These are phyloP conservation scores for Papilio demoleus DNA, from an alignment of 2,888 invertebrate species.

Conservation along the genomic window DNA sequence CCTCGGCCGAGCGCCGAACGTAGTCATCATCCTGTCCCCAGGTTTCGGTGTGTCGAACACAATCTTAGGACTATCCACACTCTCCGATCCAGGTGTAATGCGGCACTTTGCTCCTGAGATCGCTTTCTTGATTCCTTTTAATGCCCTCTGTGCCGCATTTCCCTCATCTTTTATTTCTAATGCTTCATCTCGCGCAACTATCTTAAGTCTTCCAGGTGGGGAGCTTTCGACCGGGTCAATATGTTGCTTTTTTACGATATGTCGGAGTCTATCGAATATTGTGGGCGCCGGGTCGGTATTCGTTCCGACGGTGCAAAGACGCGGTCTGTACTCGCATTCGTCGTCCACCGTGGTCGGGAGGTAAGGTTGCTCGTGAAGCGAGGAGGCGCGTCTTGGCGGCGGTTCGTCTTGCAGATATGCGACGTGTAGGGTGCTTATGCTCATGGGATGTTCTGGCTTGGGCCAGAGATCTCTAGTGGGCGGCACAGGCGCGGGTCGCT, in stretches of 20 bases:
- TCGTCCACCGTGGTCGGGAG: conserved; percentile 54
- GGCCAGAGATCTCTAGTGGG: conserved; percentile 75
- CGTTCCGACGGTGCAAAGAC: conserved; percentile 72
- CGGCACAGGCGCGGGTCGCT: conserved; percentile 74
- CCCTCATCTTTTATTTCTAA: conserved; percentile 63
- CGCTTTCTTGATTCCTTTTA: conserved; percentile 70
- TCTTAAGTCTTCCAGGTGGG: conserved; percentile 63
- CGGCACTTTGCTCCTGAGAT: conserved; percentile 72
- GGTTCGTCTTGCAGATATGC: conserved; percentile 71
- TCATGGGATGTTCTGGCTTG: conserved; percentile 67
- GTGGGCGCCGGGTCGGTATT: conserved; percentile 74
- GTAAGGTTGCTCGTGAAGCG: conserved; percentile 64
- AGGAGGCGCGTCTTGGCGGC: conserved; percentile 64
- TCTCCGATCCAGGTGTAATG: conserved; percentile 65
- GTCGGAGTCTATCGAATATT: conserved; percentile 58
- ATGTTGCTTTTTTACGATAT: conserved; percentile 59
- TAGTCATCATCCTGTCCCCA: conserved; percentile 74
- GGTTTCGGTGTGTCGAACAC: conserved; percentile 75
- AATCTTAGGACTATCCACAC: conserved; percentile 75
- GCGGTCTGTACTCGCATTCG: conserved; percentile 58
- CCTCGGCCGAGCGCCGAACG: conserved; percentile 69
- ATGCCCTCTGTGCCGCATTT: conserved; percentile 62
- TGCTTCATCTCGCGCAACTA: conserved; percentile 64
- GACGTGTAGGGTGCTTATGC: conserved; percentile 76
- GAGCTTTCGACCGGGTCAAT: conserved; percentile 55